phyloP scores from a whole-genome alignment of 2,888 invertebrate species.

The Petrolisthes cinctipes region DNA sequence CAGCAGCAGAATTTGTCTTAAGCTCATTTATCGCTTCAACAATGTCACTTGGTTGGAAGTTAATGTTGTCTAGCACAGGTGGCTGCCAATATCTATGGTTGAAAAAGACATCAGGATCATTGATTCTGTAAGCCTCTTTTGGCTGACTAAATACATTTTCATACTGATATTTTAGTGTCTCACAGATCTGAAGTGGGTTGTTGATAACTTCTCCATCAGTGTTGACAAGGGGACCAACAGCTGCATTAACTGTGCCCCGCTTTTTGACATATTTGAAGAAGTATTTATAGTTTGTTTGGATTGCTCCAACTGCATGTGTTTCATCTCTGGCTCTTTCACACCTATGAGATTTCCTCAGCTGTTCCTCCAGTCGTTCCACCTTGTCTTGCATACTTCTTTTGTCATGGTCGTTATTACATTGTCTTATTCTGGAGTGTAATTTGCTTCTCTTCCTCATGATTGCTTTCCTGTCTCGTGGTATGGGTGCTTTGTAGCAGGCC shows the following conservation, averaged over 20 bases:
- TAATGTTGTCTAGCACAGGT: neutral
- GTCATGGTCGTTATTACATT: neutral
- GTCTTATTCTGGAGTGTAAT: neutral
- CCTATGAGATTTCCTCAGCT: neutral
- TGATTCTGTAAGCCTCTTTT: neutral
- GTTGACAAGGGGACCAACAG: neutral
- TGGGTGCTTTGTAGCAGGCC: neutral
- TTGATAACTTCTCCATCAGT: conserved; percentile 3
- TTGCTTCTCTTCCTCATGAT: neutral
- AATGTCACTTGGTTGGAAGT: neutral
- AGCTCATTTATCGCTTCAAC: neutral
- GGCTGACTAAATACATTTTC: neutral
- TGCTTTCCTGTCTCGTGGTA: neutral
- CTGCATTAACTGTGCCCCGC: neutral
- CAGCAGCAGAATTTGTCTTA: neutral
- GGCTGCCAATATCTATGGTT: neutral
- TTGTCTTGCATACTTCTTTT: neutral
- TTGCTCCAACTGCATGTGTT: neutral
- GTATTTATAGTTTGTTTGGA: neutral
- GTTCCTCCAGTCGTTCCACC: neutral
- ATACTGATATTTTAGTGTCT: neutral
- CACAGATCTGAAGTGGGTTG: neutral
- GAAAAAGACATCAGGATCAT: neutral
- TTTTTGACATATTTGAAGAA: neutral
- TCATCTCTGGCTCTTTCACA: neutral